Percentiles rank a stretch among this genome's conserved stretches.
These are phyloP conservation scores for Creontiades dilutus DNA, from an alignment of 2,888 invertebrate species.

Conservation along the genomic window DNA sequence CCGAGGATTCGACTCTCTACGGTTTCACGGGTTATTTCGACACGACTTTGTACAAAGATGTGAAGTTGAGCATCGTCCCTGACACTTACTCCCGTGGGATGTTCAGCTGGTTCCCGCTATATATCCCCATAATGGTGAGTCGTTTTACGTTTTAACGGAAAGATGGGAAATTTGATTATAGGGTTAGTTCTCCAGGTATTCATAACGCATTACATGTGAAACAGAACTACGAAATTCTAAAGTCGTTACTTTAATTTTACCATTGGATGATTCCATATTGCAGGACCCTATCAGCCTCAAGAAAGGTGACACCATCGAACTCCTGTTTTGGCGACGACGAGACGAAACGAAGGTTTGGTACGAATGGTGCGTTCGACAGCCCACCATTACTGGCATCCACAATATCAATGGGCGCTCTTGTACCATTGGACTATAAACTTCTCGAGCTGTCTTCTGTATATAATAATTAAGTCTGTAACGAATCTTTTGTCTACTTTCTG, in stretches of 20 bases:
- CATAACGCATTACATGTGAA: too few relatives aligned
- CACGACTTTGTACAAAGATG: constrained; percentile 89
- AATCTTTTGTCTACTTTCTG: neutral
- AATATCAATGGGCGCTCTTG: constrained; percentile 88
- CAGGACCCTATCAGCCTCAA: constrained; percentile 87
- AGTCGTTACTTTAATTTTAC: too few relatives aligned
- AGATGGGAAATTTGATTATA: neutral
- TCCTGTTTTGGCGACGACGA: constrained; percentile 93
- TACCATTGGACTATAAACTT: constrained; percentile 82
- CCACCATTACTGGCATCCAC: constrained; percentile 82
- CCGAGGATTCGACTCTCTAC: constrained; percentile 90
- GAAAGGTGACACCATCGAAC: constrained; percentile 85
- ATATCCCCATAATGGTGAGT: constrained; percentile 90
- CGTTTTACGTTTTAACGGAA: neutral
- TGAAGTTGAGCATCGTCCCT: constrained; percentile 93
- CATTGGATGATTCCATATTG: constrained; percentile 68
- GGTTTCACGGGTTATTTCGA: constrained; percentile 99
- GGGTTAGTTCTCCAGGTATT: too few relatives aligned
- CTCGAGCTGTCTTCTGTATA: neutral
- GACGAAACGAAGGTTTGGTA: constrained; percentile 94
- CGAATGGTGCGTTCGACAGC: constrained; percentile 90
- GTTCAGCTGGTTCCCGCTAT: constrained; percentile 99
- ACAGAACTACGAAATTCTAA: too few relatives aligned
- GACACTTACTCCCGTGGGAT: constrained; percentile 92
- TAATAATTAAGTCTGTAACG: neutral